These are phyloP conservation scores for Ennomos erosarius DNA, from an alignment of 2,888 invertebrate genomes.

Conservation along the genomic window DNA sequence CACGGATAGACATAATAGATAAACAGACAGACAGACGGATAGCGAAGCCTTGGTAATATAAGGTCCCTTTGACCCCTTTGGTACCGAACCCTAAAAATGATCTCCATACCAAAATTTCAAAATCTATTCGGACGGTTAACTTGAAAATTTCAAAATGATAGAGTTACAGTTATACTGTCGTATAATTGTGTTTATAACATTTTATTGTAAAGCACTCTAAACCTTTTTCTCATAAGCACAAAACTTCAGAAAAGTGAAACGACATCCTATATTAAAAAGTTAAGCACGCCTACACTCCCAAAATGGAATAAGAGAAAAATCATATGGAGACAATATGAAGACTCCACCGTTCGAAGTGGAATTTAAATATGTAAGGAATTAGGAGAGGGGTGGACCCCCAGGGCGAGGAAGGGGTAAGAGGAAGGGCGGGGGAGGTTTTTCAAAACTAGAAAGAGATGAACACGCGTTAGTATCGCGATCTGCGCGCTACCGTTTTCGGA, in stretches of 20 bases:
- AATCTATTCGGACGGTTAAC: no score
- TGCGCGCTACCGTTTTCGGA: constrained; percentile 51
- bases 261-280: constrained; percentile 40
- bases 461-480: constrained; percentile 84
- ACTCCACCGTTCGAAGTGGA: constrained; percentile 77
- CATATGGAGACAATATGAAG: constrained; percentile 81
- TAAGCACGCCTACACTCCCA: constrained; percentile 36
- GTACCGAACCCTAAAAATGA: no score
- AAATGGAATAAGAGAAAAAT: constrained; percentile 63
- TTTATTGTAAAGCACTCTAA: constrained; percentile 6
- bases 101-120: no score
- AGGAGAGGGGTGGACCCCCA: constrained; percentile 63
- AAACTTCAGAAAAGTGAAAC: constrained; percentile 16
- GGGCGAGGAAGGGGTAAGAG: constrained; percentile 30
- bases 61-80: no score
- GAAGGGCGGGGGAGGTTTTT: constrained; percentile 66
- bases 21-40: no score
- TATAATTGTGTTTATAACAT: not conserved
- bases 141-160: no score
- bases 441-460: constrained; percentile 86
- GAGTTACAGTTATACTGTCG: not conserved
- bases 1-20: no score
- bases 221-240: not conserved
- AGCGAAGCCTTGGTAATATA: no score
- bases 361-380: constrained; percentile 86